Base-by-base conservation (phyloP, 2,113 vertebrate species). In the Ptilorrhoa leucosticta region DNA sequence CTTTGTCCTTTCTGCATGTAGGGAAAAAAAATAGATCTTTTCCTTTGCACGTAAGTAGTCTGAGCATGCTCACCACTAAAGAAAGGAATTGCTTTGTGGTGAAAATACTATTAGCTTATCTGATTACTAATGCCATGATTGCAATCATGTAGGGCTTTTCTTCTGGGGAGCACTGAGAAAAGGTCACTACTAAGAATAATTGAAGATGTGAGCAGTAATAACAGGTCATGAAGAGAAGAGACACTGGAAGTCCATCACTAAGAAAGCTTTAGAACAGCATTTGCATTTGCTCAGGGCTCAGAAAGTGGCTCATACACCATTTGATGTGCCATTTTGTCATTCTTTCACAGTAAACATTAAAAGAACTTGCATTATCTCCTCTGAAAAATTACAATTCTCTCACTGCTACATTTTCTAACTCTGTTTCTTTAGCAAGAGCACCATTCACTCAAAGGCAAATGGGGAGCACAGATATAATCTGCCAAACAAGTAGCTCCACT, bases 131-230 rank as follows among this genome's bases (percentile, higher is more conserved):
- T 80, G 60, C 30, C 56, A 44, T n/a, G 66, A 70, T 54, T 90
- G 79, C 79, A 87, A 58, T 83, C 47, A 81, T 70, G 35, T 39
- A 76, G 27, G 40, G 33, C 54, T 85, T 80, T 80, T 89, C 45
- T 95, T 56, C 54, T 66, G 63, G 33, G 69, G 39, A 93, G 24
- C 73, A 28, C 63, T 54, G 63, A 77, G 70, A 45, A 94, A 93
- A 94, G 95, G 78, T 93, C 87, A 88, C 47, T 70, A 3, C 33
- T 73, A 63, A 51, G 58, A 91, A 65, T 73, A 94, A 94, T n/a
- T 94, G 94, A 91, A 87, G 78, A 93, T 83, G 24, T 58, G 54
- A 90, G 76, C 27, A 39, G 39, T 79, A 93, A 83, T 93, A 94
- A 87, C 11, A 61, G 66, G n/a, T 80, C 53, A 79, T 33, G 40